Conservation (phyloP, 2,797 vertebrate genomes). For the Yasuhikotakia modesta region DNA sequence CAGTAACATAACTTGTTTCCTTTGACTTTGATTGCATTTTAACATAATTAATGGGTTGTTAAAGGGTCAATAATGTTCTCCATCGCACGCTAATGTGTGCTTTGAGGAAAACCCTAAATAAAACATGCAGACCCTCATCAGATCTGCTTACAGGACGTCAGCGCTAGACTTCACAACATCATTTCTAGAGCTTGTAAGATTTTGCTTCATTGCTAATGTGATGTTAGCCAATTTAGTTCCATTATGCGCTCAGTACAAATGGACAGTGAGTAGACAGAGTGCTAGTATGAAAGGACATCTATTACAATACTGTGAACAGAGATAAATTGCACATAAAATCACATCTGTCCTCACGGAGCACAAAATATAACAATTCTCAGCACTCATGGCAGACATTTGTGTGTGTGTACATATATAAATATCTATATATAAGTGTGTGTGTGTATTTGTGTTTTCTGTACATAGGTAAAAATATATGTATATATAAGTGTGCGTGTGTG, state of each 20-base stretch:
- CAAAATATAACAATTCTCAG: background rate
- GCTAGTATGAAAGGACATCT: constrained; percentile 3
- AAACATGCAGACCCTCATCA: constrained; percentile 32
- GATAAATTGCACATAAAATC: background rate
- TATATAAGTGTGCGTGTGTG: too few relatives aligned
- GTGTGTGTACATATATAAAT: background rate
- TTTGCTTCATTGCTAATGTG: constrained; percentile 5
- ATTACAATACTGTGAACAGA: background rate
- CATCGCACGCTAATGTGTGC: constrained; percentile 34
- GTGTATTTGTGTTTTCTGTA: too few relatives aligned
- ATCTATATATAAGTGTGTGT: too few relatives aligned
- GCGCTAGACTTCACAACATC: constrained; percentile 4
- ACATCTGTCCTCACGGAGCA: background rate
- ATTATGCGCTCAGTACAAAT: constrained; percentile 3
- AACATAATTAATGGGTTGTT: constrained; percentile 44
- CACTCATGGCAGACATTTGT: background rate
- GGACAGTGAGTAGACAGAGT: constrained; percentile 1
- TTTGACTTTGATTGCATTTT: constrained; percentile 18
- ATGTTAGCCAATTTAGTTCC: constrained; percentile 6
- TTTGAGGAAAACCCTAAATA: constrained; percentile 2
- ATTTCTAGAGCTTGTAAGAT: constrained; percentile 19
- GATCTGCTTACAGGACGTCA: background rate
- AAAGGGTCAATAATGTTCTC: constrained; percentile 30
- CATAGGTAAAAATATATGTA: too few relatives aligned
- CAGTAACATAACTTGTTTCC: constrained; percentile 11